Base-by-base conservation (phyloP, 2,888 invertebrate species). In the Epirrita christyi region DNA sequence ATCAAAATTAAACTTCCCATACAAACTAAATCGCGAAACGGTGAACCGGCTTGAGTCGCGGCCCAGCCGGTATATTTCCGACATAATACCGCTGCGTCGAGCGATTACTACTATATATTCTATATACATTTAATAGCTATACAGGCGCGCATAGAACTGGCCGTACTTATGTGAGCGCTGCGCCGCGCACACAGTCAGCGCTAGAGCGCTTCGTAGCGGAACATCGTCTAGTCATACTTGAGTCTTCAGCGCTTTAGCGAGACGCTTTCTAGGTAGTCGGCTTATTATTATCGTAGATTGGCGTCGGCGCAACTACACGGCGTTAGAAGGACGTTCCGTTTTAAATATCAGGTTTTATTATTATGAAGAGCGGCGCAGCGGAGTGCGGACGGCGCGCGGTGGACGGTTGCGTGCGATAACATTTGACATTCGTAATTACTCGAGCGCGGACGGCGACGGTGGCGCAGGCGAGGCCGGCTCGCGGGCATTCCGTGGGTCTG, bases 61-160 rank as follows among this genome's bases (percentile, higher is more conserved):
- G 81, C 78, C 82, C 90, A 81, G 82, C 89, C 91, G 88, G 91
- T 92, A 92, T 92, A 92, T 92, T 92, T 92, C 92, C 92, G 91
- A 92, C 92, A 92, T 92, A 92, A 92, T 92, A 92, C 92, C 92
- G 92, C 92, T 92, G 92, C 92, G 92, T 92, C 92, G 92, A 92
- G 92, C 92, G 92, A 92, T 92, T 92, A 92, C 92, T 92, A 92
- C 92, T 92, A 92, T 92, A 92, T 92, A 92, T 92, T 92, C 92
- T 91, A 92, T 92, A 92, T 92, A 92, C 92, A 92, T 92, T 92
- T 92, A 91, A 92, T 91, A 92, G 91, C 91, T 92, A 92, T 92
- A 92, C 91, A 92, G 91, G 90, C 92, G 91, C 91, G 92, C 91
- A 91, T 92, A 92, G 92, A 92, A 92, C 91, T 91, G 90, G 91